Base-by-base conservation (phyloP, 2,113 vertebrate genomes). In the Coreoperca whiteheadi region DNA sequence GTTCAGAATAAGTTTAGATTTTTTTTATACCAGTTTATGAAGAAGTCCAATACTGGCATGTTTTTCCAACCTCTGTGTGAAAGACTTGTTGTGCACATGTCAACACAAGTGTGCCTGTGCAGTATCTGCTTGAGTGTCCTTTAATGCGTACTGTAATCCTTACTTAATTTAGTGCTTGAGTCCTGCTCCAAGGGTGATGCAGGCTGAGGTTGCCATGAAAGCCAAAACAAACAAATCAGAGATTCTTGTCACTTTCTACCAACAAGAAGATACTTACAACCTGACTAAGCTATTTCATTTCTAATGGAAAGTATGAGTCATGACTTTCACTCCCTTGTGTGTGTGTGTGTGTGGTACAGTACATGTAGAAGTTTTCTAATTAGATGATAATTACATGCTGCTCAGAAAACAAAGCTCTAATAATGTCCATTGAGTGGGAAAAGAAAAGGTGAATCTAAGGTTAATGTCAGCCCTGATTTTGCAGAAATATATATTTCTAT, bases 361-460 rank as follows among this genome's bases (percentile, higher is more conserved):
- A 56, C 32, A 23, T 66, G 57, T 30, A 1, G 57, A 41, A 57
- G 32, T 34, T 43, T 32, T 78, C 39, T 66, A 79, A 84, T 72
- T 48, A 88, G 80, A 79, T 77, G 67, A 88, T 77, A 82, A 89
- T 51, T 82, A 43, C 12, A 48, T 51, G 77, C 53, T 68, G 70
- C 30, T 79, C 25, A 41, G 14, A 65, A 30, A 80, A 53, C 41
- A 74, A 59, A 64, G 8, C 41, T 81, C 80, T 90, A 92, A 92
- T 87, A 82, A 91, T 20, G 64, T 85, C 89, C 82, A 89, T 54
- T 7, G 85, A 77, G 87, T 84, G 53, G 39, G 9, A 21, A 28
- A 66, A 51, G 54, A 23, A 50, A 59, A 67, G 57, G 14, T 7
- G 23, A 74, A 54, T 74, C 30, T 30, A 4, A 74, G 46, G 32